These are phyloP conservation scores for Pseudorectes ferrugineus DNA, from an alignment of 2,113 vertebrate genomes.

Conservation along the genomic window DNA sequence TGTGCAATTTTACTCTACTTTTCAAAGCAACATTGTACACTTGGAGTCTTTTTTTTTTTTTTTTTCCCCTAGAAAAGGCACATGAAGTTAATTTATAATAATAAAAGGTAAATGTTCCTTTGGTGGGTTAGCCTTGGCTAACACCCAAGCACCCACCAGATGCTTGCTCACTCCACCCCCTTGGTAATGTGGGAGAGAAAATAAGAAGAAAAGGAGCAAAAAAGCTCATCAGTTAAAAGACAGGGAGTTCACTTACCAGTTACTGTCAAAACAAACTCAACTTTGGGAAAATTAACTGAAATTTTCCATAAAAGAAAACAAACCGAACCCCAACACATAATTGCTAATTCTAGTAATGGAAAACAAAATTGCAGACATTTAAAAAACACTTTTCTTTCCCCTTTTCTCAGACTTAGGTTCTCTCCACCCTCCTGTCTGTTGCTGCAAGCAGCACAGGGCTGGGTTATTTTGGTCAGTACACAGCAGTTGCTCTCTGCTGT, in stretches of 20 bases:
- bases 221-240: not conserved
- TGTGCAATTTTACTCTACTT: not conserved
- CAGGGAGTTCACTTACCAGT: not conserved
- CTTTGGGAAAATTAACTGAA: not conserved
- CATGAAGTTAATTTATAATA: not conserved
- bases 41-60: not conserved
- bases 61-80: not conserved
- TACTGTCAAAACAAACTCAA: not conserved
- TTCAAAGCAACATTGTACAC: not conserved
- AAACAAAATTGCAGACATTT: not conserved
- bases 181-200: not conserved
- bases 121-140: not conserved
- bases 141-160: not conserved
- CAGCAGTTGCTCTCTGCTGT: not conserved
- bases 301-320: not conserved
- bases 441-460: not conserved
- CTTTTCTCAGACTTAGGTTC: not conserved
- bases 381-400: not conserved
- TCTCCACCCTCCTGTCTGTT: not conserved
- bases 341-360: not conserved
- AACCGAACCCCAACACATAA: not conserved
- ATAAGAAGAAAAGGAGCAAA: not conserved
- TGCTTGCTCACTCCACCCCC: not conserved
- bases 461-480: not conserved
- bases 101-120: not conserved